Base-by-base conservation (phyloP, 1,140 invertebrate genomes). In the Onthophagus taurus region DNA sequence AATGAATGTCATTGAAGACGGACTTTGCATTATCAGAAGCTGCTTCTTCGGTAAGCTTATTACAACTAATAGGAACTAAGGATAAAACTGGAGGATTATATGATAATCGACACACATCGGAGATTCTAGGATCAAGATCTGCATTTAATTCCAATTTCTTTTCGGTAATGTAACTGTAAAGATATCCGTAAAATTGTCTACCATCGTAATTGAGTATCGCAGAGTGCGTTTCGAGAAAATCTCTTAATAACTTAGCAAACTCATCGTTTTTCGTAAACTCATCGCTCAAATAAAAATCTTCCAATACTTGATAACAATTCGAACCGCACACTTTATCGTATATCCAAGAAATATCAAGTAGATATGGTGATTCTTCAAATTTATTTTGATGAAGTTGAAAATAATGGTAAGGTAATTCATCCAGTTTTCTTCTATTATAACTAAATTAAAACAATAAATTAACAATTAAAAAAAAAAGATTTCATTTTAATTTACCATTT, bases 371-470 rank as follows among this genome's bases (percentile, higher is more conserved):
- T 24, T 52, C 47, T 24, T 61, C 52, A 8, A 68, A 53, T 24
- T 57, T 41, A 53, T 53, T 34, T 57, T 56, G 16, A 54, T 61
- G 34, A 14, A 65, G 33, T 37, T 64, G 54, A 45, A 55, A 58
- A 37, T 61, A 66, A 50, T 88, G 83, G 66, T 77, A 84, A 39
- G 87, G 86, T 31, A 90, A 68, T 66, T 91, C 86, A 63, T 86
- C 83, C 31, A 87, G 67, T 67, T 83, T 85, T 59, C 87, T 67
- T n/a, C 76, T 72, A 63, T 89, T 87, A 61, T 80, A 81, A 57
- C 80, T 81, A 59, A 21, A 68, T 68, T 31, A 18, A 50, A 21
- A 45, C 16, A 44, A 44, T 17, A 29, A 7, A 5, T 26, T 29
- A 8, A 29, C 17, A 42, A 42, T 20, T 31, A 19, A 42, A 42